Base-by-base conservation (phyloP, 1,140 invertebrate genomes). In the Drosophila nigrodunni region DNA sequence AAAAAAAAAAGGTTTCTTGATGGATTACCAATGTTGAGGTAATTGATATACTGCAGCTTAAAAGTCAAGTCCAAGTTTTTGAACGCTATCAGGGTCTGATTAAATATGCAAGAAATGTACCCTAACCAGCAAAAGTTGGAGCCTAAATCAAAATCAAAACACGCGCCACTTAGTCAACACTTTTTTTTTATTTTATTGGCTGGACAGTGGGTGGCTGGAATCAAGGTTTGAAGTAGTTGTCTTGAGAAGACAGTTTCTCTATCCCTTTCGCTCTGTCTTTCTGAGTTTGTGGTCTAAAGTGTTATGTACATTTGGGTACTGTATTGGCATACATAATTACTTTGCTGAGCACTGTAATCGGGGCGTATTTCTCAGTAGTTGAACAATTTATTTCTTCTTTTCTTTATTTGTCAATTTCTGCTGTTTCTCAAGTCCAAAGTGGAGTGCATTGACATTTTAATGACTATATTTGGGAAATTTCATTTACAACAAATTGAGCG, bases 81-180 rank as follows among this genome's bases (percentile, higher is more conserved):
- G 64, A 50, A 47, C 64, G 50, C 62, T 77, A 30, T 66, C 69
- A 76, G 68, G 68, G 68, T 70, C 74, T 78, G 85, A 83, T 88
- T 88, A 83, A 89, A 83, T 75, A 88, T 88, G 70, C 83, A 35
- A 39, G 30, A 70, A 86, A 68, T 68, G 82, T 87, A 71, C 44
- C 34, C 21, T 15, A 7, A 10, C 35, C 35, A 55, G n/a, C 7
- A 57, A 80, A 70, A 77, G 30, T 69, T 57, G 64, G 65, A 77
- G 80, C 85, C 83, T 78, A 83, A 89, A 83, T 88, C 80, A 81
- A 82, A 88, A 83, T 89, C 83, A 59, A 74, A 89, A 88, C 83
- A 88, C 83, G 83, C 83, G 64, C 68, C 74, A 68, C 47, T 77
- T 77, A 77, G 80, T 89, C 77, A 80, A 79, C 79, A 82, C 80